These are phyloP conservation scores for Adelognathus sp. DNA, from an alignment of 2,888 invertebrate genomes.

Conservation along the genomic window DNA sequence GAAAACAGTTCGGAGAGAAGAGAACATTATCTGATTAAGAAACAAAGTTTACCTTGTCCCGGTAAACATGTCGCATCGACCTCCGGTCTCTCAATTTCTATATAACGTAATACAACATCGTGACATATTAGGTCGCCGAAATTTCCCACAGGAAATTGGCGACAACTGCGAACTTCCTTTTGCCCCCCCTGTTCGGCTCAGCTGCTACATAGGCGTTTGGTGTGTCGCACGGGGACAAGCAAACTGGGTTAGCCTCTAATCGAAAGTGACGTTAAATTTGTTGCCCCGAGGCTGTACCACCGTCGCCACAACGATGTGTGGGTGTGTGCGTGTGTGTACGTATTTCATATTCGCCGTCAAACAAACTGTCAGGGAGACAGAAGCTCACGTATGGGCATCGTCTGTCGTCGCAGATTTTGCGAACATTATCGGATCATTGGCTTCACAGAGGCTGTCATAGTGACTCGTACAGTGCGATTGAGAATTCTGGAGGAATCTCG, in stretches of 20 bases:
- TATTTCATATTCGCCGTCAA: slow-evolving; percentile 11
- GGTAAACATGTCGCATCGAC: slow-evolving; percentile 10
- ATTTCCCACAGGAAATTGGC: slow-evolving; percentile 65
- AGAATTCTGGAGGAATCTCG: too few species aligned
- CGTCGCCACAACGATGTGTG: slow-evolving; percentile 33
- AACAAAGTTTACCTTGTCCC: neutral
- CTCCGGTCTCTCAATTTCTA: neutral
- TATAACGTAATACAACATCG: neutral
- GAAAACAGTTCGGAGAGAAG: neutral
- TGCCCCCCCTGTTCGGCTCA: slow-evolving; percentile 3
- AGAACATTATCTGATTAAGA: neutral
- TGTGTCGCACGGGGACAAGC: slow-evolving; percentile 43
- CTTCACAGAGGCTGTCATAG: neutral
- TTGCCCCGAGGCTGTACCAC: slow-evolving; percentile 52
- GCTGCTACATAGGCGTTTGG: slow-evolving; percentile 10
- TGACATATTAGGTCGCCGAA: slow-evolving; percentile 54
- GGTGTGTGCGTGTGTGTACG: neutral
- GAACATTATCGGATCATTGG: slow-evolving; percentile 38
- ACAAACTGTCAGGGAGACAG: slow-evolving; percentile 16
- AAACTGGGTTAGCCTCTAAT: slow-evolving; percentile 64
- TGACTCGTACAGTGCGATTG: neutral
- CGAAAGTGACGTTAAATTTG: slow-evolving; percentile 66
- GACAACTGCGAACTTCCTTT: slow-evolving; percentile 63
- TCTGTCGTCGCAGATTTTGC: neutral
- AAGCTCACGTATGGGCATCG: neutral